Evolutionary conservation across 1,140 invertebrate species (phyloP), one percentile per base, ranked within the genome.

Genomic region (Drosophila insularis): DNA sequence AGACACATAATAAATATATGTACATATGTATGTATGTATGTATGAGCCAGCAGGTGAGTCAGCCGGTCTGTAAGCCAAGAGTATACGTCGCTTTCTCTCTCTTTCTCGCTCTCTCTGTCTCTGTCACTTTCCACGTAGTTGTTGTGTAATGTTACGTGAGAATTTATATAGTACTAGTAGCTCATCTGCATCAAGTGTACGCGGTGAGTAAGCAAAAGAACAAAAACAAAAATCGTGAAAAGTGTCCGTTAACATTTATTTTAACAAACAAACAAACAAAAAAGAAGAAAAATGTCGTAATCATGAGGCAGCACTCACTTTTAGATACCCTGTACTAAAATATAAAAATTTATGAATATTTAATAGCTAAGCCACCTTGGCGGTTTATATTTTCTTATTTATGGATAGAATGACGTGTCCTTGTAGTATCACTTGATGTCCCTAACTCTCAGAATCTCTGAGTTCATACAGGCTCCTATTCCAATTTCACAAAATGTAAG

Each of bases 181-280:
- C 59, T 74, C 70, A 74, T 80, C 54, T 80, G 67, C 78, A 71
- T 39, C 65, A 78, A 80, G 71, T 74, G 71, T 50, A 21, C 43
- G 19, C 77, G 68, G 63, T 60, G 53, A 56, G 35, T 27, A 40
- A 64, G 23, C 50, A 56, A 65, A 40, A 32, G 14, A 21, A 21
- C 0, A 40, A 23, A 56, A 39, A 64, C 27, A 63, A 23, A 13
- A 46, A 84, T 81, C 75, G 71, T 84, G 67, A 67, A 79, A 81
- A 81, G 58, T 84, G 80, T 81, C 71, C 79, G 80, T 81, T 79
- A 84, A 80, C 75, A 84, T 79, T 84, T 84, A 84, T 81, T 75
- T 84, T 53, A 75, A 79, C 79, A 74, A 84, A 68, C 67, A 43
- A 43, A 43, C 40, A 43, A 19, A 50, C 43, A 14, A n/a, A 14